Conservation (phyloP, 2,888 invertebrate genomes). For the Phaonia tiefii region DNA sequence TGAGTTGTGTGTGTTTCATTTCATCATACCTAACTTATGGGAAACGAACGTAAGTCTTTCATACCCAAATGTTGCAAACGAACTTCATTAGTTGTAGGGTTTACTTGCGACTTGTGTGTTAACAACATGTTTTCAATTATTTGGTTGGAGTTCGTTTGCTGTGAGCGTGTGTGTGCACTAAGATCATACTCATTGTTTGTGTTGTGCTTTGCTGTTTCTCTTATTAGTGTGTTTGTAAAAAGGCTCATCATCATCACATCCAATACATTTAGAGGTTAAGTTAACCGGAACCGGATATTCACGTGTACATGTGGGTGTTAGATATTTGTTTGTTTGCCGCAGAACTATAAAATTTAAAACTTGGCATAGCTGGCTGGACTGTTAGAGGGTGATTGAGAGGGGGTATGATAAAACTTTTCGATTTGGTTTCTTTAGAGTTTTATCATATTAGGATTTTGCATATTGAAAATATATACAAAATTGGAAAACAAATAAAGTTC, state of each 20-base stretch:
- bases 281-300: constrained; percentile 62
- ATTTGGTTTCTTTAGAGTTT: too few species aligned
- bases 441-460: too few species aligned
- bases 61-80: not conserved
- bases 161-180: not conserved
- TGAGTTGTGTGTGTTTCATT: not conserved
- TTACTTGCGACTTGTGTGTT: not conserved
- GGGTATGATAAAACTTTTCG: too few species aligned
- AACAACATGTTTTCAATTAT: constrained; percentile 34
- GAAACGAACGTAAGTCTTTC: not conserved
- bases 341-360: constrained; percentile 6
- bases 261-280: constrained; percentile 58
- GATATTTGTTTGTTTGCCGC: constrained; percentile 23
- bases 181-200: too few species aligned
- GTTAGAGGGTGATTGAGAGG: too few species aligned
- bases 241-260: constrained; percentile 34
- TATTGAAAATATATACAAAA: too few species aligned
- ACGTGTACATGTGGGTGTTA: constrained; percentile 1
- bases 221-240: constrained; percentile 35
- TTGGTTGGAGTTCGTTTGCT: not conserved
- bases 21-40: not conserved
- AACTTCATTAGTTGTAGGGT: constrained; percentile 12
- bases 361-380: constrained; percentile 7
- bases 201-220: constrained; percentile 4
- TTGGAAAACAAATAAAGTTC: too few species aligned